phyloP scores from a whole-genome alignment of 2,113 vertebrate species.

The Gadus chalcogrammus region DNA sequence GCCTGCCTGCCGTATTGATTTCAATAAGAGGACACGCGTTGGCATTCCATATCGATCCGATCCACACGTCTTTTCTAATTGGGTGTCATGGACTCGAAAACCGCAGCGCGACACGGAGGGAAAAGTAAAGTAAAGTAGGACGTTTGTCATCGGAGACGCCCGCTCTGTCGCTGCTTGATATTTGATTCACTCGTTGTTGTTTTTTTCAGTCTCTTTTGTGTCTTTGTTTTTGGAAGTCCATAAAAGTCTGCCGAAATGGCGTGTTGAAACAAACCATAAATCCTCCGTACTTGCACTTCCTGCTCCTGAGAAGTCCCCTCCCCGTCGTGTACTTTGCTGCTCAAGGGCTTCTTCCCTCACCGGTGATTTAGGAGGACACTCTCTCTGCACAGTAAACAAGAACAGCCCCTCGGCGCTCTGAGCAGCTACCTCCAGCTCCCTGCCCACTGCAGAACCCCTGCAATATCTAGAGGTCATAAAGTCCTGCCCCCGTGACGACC shows the following conservation, averaged over 20 bases:
- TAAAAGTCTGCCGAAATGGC: too few species aligned
- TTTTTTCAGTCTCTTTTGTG: too few species aligned
- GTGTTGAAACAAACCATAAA: too few species aligned
- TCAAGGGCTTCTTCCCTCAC: too few species aligned
- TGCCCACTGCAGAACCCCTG: constrained; percentile 39
- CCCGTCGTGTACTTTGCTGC: too few species aligned
- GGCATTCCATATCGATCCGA: constrained; percentile 49
- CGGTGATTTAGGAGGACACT: neutral
- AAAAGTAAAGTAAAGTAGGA: too few species aligned
- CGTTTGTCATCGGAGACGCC: too few species aligned
- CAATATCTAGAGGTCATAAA: constrained; percentile 54
- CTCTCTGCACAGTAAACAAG: constrained; percentile 9
- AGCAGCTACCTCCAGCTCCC: constrained; percentile 9
- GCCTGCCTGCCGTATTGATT: constrained; percentile 36
- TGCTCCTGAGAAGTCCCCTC: too few species aligned
- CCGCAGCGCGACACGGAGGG: neutral
- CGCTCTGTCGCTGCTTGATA: neutral
- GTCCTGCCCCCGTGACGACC: too few species aligned
- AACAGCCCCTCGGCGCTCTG: neutral
- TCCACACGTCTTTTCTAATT: constrained; percentile 38
- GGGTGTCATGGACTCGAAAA: constrained; percentile 34
- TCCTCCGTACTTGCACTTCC: too few species aligned
- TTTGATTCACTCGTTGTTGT: neutral
- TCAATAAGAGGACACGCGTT: constrained; percentile 39
- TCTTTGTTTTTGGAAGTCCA: too few species aligned